phyloP scores from a whole-genome alignment of 2,888 invertebrate species.

The Pycnomerus fuliginosus region DNA sequence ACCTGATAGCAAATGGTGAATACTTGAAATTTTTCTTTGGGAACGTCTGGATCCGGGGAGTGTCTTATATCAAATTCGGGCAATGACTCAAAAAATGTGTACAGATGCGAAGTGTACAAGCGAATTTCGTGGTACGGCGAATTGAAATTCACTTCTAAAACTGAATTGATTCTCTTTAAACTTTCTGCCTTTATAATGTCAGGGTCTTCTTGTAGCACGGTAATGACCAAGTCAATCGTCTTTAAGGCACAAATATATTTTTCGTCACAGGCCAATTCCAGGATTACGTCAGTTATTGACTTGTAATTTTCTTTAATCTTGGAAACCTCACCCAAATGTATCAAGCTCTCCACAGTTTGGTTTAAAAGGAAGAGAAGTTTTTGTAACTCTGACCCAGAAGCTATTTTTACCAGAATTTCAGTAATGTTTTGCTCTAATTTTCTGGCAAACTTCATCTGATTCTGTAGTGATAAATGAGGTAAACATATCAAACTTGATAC shows the following conservation, averaged over 20 bases:
- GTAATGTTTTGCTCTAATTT: slow-evolving; percentile 33
- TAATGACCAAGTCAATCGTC: slow-evolving; percentile 56
- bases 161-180: slow-evolving; percentile 55
- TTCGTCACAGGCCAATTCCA: slow-evolving; percentile 54
- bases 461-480: slow-evolving; percentile 55
- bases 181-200: slow-evolving; percentile 41
- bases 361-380: slow-evolving; percentile 57
- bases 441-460: slow-evolving; percentile 29
- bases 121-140: slow-evolving; percentile 73
- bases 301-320: slow-evolving; percentile 55
- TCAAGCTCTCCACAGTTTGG: slow-evolving; percentile 59
- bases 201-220: neutral
- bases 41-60: slow-evolving; percentile 42
- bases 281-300: slow-evolving; percentile 51
- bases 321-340: slow-evolving; percentile 59
- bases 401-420: slow-evolving; percentile 31
- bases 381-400: slow-evolving; percentile 10
- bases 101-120: slow-evolving; percentile 70
- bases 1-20: slow-evolving; percentile 70
- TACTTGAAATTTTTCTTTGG: slow-evolving; percentile 57
- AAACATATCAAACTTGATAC: slow-evolving; percentile 58
- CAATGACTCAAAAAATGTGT: slow-evolving; percentile 65
- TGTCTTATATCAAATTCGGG: slow-evolving; percentile 54
- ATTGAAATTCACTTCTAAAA: slow-evolving; percentile 62
- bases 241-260: slow-evolving; percentile 56